phyloP scores from a whole-genome alignment of 1,140 invertebrate genomes.

The Dufourea novaeangliae region DNA sequence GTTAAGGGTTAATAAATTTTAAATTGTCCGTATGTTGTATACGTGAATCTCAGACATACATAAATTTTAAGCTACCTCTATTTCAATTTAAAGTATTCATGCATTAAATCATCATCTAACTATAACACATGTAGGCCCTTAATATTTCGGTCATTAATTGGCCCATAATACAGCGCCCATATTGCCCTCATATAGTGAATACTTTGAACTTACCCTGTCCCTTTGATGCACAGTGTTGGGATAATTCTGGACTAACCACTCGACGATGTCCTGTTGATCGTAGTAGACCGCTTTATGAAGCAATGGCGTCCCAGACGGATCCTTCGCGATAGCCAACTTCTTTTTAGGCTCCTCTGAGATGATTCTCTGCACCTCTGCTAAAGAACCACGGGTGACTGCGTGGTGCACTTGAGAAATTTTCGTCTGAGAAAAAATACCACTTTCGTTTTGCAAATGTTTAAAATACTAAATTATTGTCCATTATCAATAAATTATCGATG shows the following conservation, averaged over 20 bases:
- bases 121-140: no score
- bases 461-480: not conserved
- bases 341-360: constrained; percentile 83
- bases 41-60: no score
- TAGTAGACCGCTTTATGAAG: constrained; percentile 91
- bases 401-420: constrained; percentile 87
- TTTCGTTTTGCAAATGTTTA: not conserved
- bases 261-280: constrained; percentile 87
- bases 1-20: no score
- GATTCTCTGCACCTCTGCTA: constrained; percentile 84
- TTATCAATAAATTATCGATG: not conserved
- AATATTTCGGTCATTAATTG: no score
- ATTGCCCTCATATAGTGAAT: not conserved
- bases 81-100: no score
- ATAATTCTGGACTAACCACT: constrained; percentile 89
- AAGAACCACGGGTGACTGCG: constrained; percentile 86
- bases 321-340: constrained; percentile 86
- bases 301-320: constrained; percentile 88
- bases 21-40: no score
- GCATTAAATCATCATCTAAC: no score
- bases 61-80: no score
- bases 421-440: constrained; percentile 77
- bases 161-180: no score
- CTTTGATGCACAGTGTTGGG: constrained; percentile 87
- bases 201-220: constrained; percentile 88